Conservation (phyloP, 1,140 invertebrate species). For the Leptinotarsa texana region DNA sequence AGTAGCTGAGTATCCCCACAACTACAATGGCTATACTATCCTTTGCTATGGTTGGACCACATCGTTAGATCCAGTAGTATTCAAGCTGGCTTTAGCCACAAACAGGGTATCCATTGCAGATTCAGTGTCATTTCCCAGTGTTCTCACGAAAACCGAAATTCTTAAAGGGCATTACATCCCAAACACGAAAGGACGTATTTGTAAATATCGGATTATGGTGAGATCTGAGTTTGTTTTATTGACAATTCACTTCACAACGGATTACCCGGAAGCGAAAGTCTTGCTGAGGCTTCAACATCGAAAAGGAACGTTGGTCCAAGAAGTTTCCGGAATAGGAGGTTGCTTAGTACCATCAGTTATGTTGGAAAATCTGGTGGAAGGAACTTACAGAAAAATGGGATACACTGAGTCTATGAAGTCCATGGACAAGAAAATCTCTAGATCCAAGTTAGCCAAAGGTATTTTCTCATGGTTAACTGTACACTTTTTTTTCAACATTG, state of each 20-base stretch:
- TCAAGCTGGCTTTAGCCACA: slow-evolving; percentile 44
- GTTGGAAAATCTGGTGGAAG: not conserved
- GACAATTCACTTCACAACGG: slow-evolving; percentile 28
- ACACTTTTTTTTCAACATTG: too few relatives aligned
- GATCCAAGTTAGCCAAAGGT: not conserved
- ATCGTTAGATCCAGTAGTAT: slow-evolving; percentile 37
- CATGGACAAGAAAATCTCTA: not conserved
- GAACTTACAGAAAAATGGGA: not conserved
- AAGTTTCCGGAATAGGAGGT: slow-evolving; percentile 20
- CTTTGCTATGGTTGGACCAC: slow-evolving; percentile 51
- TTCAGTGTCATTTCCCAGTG: slow-evolving; percentile 13
- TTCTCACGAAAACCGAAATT: not conserved
- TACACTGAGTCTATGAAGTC: not conserved
- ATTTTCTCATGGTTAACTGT: too few relatives aligned
- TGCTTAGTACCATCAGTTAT: slow-evolving; percentile 22
- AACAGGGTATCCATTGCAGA: slow-evolving; percentile 19
- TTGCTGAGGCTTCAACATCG: slow-evolving; percentile 19
- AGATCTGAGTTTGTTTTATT: slow-evolving; percentile 11
- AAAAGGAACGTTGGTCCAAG: slow-evolving; percentile 16
- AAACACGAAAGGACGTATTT: slow-evolving; percentile 27
- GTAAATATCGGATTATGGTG: slow-evolving; percentile 15
- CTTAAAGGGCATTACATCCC: slow-evolving; percentile 32
- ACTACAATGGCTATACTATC: slow-evolving; percentile 50
- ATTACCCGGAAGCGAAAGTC: slow-evolving; percentile 20
- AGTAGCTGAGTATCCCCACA: slow-evolving; percentile 40